These are phyloP conservation scores for Orthosia incerta DNA, from an alignment of 2,888 invertebrate genomes.

Conservation along the genomic window DNA sequence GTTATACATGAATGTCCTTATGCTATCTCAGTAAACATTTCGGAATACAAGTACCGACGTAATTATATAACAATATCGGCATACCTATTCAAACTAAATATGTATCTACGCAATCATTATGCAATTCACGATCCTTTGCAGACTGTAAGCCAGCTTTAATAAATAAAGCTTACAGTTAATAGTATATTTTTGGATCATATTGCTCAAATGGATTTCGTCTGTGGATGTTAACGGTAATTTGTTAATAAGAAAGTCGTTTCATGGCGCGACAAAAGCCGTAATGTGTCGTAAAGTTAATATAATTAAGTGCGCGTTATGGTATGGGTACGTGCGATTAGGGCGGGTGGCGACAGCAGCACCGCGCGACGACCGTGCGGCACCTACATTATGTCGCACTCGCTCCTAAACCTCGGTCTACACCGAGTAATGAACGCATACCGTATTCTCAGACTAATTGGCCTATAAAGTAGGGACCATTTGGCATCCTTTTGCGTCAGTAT, in stretches of 20 bases:
- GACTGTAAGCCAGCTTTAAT: constrained; percentile 35
- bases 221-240: constrained; percentile 64
- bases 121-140: constrained; percentile 22
- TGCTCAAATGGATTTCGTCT: constrained; percentile 36
- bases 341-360: constrained; percentile 16
- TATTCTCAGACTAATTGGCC: constrained; percentile 82
- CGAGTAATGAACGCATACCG: constrained; percentile 79
- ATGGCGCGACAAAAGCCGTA: constrained; percentile 71
- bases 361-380: constrained; percentile 40
- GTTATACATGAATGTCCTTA: constrained; percentile 22
- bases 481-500: constrained; percentile 70
- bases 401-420: constrained; percentile 72
- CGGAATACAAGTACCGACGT: not conserved
- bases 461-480: constrained; percentile 78
- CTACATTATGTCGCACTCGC: constrained; percentile 51
- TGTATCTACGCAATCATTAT: constrained; percentile 22
- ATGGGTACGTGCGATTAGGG: constrained; percentile 50
- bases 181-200: constrained; percentile 49
- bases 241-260: constrained; percentile 74
- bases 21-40: constrained; percentile 7
- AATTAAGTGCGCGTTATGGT: constrained; percentile 74
- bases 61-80: not conserved
- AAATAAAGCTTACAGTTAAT: constrained; percentile 47
- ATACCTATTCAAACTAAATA: constrained; percentile 22
- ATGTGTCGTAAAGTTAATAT: constrained; percentile 79